Conservation (phyloP, 2,113 vertebrate species). For the Alethe diademata region DNA sequence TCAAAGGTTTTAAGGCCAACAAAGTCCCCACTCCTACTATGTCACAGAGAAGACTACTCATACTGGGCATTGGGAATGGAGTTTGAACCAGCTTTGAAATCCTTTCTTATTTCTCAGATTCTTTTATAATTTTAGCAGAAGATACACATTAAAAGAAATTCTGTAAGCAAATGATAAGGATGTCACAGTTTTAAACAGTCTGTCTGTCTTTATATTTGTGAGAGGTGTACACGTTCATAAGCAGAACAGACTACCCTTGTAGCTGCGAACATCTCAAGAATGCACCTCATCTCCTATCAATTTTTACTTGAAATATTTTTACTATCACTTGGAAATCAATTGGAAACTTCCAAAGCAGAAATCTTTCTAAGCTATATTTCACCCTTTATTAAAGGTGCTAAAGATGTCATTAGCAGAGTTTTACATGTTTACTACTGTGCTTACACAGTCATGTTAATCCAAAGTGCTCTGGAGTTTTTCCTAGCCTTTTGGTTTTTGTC, state of each 20-base stretch:
- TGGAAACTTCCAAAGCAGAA: background rate
- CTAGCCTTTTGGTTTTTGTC: background rate
- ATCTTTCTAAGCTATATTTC: background rate
- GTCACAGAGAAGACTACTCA: background rate
- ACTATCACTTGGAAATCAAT: background rate
- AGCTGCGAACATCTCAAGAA: background rate
- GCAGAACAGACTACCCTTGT: background rate
- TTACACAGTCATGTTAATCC: background rate
- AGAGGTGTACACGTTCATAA: background rate
- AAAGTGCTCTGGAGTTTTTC: background rate
- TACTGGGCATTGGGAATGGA: background rate
- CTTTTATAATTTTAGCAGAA: background rate
- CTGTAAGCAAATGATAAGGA: background rate
- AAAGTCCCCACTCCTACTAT: background rate
- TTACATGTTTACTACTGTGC: background rate
- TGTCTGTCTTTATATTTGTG: background rate
- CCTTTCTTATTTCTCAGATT: background rate
- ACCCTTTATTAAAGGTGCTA: background rate
- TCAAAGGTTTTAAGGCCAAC: background rate
- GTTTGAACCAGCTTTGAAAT: background rate
- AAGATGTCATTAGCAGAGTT: background rate
- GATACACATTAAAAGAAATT: background rate
- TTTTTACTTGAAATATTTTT: background rate
- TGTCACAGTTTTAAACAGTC: background rate
- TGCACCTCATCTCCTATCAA: background rate